Evolutionary conservation across 2,113 vertebrate species (phyloP).

Genomic region (Brevimyrus niger): DNA sequence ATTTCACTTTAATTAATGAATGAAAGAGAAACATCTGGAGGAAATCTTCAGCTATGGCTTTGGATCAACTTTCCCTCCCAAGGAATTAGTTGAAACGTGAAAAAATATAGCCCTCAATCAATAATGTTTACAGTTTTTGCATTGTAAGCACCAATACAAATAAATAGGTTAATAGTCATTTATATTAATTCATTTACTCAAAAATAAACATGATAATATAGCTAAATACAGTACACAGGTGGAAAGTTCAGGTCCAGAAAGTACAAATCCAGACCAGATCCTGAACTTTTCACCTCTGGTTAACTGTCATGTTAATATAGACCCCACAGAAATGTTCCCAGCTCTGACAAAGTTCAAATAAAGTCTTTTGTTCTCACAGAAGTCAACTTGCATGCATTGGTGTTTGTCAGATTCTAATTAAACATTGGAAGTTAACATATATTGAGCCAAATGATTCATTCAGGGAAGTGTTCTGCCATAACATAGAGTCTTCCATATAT

Average conservation of each 20-base stretch:
- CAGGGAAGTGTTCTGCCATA: not conserved
- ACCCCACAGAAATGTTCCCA: slow-evolving; percentile 42
- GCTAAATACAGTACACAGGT: not conserved
- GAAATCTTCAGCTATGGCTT: not conserved
- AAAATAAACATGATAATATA: not conserved
- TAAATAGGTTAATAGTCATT: not conserved
- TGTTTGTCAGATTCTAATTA: not conserved
- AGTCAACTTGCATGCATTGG: not conserved
- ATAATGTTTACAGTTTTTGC: not conserved
- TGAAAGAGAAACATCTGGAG: not conserved
- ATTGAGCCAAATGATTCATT: not conserved
- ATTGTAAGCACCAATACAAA: not conserved
- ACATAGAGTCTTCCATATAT: not conserved
- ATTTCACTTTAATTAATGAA: not conserved
- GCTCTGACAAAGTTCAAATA: slow-evolving; percentile 48
- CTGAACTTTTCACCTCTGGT: not conserved
- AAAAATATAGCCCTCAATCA: not conserved
- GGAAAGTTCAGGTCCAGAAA: not conserved
- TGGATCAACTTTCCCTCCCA: slow-evolving; percentile 8
- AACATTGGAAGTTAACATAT: not conserved
- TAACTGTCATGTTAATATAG: not conserved
- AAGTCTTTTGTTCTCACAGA: slow-evolving; percentile 52
- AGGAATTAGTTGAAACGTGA: not conserved
- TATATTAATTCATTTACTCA: not conserved
- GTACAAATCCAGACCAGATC: not conserved